These are phyloP conservation scores for Acyrthosiphon pisum DNA, from an alignment of 1,140 invertebrate genomes.

Conservation along the genomic window DNA sequence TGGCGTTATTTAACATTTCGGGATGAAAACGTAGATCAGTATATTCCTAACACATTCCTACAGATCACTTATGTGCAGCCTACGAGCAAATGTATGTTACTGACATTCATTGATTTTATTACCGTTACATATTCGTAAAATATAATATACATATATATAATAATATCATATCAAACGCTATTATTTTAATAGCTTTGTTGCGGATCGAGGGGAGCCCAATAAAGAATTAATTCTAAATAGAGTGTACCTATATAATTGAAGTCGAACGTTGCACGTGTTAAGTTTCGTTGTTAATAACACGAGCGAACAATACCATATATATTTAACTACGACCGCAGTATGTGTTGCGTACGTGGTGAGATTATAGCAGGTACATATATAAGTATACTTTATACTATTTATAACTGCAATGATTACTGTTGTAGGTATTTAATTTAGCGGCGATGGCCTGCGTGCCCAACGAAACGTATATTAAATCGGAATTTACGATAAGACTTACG, in stretches of 20 bases:
- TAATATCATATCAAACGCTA: neutral
- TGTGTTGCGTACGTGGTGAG: neutral
- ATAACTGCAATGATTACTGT: neutral
- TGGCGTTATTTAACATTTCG: neutral
- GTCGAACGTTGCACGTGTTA: neutral
- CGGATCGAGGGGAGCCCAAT: neutral
- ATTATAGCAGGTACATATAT: neutral
- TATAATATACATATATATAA: neutral
- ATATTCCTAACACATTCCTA: neutral
- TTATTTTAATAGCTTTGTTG: neutral
- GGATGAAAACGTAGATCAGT: neutral
- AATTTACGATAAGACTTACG: neutral
- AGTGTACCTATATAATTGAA: neutral
- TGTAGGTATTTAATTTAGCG: neutral
- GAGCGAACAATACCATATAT: neutral
- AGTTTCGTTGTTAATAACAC: conserved; percentile 9
- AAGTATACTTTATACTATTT: neutral
- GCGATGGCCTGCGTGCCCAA: neutral
- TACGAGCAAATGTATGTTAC: neutral
- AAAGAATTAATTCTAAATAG: conserved; percentile 10
- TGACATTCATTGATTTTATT: neutral
- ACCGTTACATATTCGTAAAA: neutral
- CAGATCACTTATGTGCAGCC: neutral
- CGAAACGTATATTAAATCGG: neutral
- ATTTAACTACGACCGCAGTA: neutral